These are phyloP conservation scores for Aptenodytes forsteri DNA, from an alignment of 2,113 vertebrate species.

Conservation along the genomic window DNA sequence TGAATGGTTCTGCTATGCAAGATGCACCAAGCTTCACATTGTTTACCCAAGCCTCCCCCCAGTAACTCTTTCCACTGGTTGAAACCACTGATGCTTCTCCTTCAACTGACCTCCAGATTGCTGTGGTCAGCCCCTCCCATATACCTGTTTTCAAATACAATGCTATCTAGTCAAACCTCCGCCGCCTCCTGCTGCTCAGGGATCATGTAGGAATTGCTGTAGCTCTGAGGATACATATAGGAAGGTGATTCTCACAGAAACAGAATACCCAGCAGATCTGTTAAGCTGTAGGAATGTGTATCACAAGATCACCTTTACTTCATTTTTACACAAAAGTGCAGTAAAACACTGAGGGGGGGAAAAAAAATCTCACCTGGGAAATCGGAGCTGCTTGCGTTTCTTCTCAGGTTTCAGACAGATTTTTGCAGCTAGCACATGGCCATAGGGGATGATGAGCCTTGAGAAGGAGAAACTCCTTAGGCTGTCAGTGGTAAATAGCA, in stretches of 20 bases:
- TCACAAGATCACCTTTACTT: background rate
- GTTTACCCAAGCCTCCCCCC: background rate
- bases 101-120: background rate
- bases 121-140: background rate
- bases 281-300: background rate
- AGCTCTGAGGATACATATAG: background rate
- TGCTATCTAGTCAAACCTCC: background rate
- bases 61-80: background rate
- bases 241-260: background rate
- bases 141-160: background rate
- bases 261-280: background rate
- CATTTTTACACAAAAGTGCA: background rate
- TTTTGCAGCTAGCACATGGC: background rate
- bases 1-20: background rate
- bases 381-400: background rate
- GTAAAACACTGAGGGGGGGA: background rate
- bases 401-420: background rate
- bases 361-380: background rate
- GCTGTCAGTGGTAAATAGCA: background rate
- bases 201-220: background rate
- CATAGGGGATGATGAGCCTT: background rate
- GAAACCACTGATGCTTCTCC: background rate
- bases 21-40: background rate
- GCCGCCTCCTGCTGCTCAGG: background rate
- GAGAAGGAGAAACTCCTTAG: background rate